phyloP scores from a whole-genome alignment of 2,113 vertebrate genomes.

The Australoheros scitulus region DNA sequence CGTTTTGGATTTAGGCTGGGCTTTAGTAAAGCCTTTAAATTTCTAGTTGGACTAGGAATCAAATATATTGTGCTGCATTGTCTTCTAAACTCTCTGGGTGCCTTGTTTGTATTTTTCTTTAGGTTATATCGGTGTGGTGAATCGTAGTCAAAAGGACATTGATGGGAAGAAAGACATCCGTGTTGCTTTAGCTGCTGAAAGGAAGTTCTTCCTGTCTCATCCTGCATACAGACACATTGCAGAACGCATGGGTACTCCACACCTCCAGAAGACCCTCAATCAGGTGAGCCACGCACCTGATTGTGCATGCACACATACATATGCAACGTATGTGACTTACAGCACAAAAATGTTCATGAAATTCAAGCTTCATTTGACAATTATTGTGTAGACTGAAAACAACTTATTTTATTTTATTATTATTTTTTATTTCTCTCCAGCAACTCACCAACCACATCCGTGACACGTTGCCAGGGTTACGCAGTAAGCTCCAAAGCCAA shows the following conservation, averaged over 20 bases:
- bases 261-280: slow-evolving; percentile 92
- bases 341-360: not conserved
- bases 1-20: not conserved
- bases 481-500: slow-evolving; percentile 96
- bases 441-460: slow-evolving; percentile 99
- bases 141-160: slow-evolving; percentile 98
- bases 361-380: not conserved
- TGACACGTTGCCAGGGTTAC: slow-evolving; percentile 89
- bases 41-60: not conserved
- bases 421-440: slow-evolving; percentile 63
- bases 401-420: not conserved
- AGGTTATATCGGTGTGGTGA: slow-evolving; percentile 97
- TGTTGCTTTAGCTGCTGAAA: slow-evolving; percentile 88
- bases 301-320: not conserved
- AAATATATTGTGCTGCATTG: fast-evolving
- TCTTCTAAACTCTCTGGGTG: not conserved
- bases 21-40: not conserved
- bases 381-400: not conserved
- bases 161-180: slow-evolving; percentile 95
- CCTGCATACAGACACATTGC: slow-evolving; percentile 94
- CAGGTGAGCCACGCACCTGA: slow-evolving; percentile 80
- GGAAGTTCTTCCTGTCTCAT: slow-evolving; percentile 97
- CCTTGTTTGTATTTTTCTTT: not conserved
- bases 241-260: slow-evolving; percentile 94
- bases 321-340: not conserved